These are phyloP conservation scores for Gibbula magus DNA, from an alignment of 2,888 invertebrate species.

Conservation along the genomic window DNA sequence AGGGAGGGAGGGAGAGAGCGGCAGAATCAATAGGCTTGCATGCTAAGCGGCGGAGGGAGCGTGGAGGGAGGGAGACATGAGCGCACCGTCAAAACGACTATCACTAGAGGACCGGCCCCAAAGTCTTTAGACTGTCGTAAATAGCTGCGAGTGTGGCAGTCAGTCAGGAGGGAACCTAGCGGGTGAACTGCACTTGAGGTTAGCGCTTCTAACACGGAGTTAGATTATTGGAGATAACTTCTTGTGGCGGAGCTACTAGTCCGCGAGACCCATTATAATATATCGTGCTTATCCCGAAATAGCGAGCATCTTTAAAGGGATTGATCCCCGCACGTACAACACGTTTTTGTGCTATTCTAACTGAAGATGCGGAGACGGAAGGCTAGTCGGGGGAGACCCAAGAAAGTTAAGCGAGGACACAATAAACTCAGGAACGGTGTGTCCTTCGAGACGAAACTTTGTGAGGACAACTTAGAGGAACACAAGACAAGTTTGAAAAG, in stretches of 20 bases:
- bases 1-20: neutral
- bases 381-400: conserved; percentile 19
- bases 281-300: conserved; percentile 13
- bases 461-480: neutral
- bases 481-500: neutral
- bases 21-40: conserved; percentile 6
- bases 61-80: neutral
- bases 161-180: neutral
- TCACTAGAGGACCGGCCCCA: conserved; percentile 9
- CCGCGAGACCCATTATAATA: conserved; percentile 4
- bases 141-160: neutral
- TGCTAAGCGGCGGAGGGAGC: neutral
- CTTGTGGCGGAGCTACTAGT: neutral
- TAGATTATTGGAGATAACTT: conserved; percentile 10
- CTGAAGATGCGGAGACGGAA: conserved; percentile 20
- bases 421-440: neutral
- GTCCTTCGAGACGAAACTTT: conserved; percentile 2
- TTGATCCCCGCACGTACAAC: neutral
- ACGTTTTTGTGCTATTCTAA: conserved; percentile 4
- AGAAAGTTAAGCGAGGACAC: conserved; percentile 10
- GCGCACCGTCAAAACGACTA: neutral
- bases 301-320: neutral
- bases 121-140: conserved; percentile 19
- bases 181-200: neutral
- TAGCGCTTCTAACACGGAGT: neutral